Percentiles rank a stretch among this genome's conserved stretches.
Evolutionary conservation across 2,797 vertebrate genomes (phyloP).

Genomic region (Agapornis canus): DNA sequence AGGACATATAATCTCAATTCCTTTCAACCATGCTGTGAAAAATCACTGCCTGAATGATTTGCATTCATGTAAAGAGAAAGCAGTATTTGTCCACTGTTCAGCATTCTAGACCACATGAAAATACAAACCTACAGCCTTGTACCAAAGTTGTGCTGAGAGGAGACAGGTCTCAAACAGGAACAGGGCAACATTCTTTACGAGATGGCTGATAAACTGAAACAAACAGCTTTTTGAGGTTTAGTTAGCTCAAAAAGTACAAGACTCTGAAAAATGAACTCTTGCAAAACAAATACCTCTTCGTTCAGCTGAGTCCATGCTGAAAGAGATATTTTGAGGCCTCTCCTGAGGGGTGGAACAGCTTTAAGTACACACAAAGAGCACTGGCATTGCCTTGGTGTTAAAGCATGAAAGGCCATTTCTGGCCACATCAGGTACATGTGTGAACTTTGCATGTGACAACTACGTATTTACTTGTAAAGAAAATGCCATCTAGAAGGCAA

Average conservation of each 20-base stretch:
- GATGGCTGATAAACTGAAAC: background rate
- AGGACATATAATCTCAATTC: background rate
- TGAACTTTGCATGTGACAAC: background rate
- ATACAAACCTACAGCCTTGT: background rate
- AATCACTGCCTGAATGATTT: background rate
- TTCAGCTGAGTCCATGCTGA: background rate
- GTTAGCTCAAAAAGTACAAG: background rate
- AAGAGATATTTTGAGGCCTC: background rate
- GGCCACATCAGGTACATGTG: rapidly evolving
- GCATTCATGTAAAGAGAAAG: background rate
- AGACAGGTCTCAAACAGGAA: background rate
- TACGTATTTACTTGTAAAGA: background rate
- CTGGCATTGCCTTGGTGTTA: background rate
- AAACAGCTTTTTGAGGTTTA: background rate
- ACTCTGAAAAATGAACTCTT: background rate
- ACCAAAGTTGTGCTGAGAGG: background rate
- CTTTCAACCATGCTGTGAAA: background rate
- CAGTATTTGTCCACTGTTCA: background rate
- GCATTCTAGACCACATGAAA: background rate
- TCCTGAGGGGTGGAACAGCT: background rate
- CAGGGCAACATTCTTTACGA: background rate
- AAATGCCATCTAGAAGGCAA: background rate
- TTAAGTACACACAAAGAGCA: background rate
- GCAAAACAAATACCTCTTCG: background rate
- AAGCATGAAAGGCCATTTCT: background rate